Conservation (phyloP, 2,113 vertebrate species). For the Gavialis gangeticus region DNA sequence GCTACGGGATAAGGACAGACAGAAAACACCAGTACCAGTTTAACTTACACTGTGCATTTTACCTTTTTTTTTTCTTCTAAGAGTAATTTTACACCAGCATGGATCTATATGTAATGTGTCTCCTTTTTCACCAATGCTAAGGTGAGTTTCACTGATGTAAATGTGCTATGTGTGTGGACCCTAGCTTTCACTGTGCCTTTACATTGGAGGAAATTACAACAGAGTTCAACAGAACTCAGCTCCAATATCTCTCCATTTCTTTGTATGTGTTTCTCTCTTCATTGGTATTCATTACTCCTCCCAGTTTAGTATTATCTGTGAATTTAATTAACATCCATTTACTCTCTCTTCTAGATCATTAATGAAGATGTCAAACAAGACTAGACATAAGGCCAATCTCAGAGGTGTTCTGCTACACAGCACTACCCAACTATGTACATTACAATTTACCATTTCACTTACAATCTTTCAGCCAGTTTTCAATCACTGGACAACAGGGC, state of each 20-base stretch:
- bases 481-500: neutral
- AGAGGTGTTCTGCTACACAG: neutral
- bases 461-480: neutral
- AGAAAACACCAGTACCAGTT: too few relatives aligned
- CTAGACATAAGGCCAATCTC: neutral
- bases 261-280: neutral
- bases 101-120: neutral
- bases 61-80: too few relatives aligned
- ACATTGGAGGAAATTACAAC: neutral
- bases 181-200: neutral
- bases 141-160: neutral
- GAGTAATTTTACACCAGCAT: too few relatives aligned
- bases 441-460: neutral
- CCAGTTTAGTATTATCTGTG: neutral
- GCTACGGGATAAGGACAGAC: too few relatives aligned
- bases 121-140: neutral
- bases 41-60: too few relatives aligned
- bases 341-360: neutral
- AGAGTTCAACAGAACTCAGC: neutral
- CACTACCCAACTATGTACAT: neutral
- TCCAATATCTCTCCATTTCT: neutral
- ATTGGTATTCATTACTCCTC: neutral
- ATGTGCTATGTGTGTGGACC: too few relatives aligned
- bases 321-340: neutral
- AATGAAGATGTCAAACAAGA: conserved; percentile 1